phyloP scores from a whole-genome alignment of 1,140 invertebrate genomes.

The Sarcophaga peregrina region DNA sequence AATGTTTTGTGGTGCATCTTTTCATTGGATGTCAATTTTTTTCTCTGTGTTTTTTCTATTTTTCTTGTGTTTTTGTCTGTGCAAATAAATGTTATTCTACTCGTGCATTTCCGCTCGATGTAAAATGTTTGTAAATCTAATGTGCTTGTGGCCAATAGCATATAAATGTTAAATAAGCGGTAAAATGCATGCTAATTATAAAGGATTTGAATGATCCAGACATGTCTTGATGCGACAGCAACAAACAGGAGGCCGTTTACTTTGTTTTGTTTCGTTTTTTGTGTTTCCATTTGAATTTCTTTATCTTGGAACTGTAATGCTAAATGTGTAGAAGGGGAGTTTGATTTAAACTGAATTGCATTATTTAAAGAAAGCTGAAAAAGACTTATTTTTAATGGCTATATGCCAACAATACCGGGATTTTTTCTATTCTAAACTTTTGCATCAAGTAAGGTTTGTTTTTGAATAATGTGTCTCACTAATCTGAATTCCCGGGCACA shows the following conservation, averaged over 20 bases:
- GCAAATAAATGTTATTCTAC: conserved; percentile 24
- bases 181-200: conserved; percentile 36
- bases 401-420: too few species aligned
- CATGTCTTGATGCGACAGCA: background rate
- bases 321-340: too few species aligned
- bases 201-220: conserved; percentile 26
- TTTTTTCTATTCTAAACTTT: too few species aligned
- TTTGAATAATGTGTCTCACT: too few species aligned
- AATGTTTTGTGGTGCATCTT: conserved; percentile 27
- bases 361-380: too few species aligned
- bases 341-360: too few species aligned
- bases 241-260: background rate
- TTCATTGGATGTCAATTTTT: background rate
- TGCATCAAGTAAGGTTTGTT: too few species aligned
- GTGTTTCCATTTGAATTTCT: conserved; percentile 5
- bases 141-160: background rate
- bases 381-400: too few species aligned
- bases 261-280: background rate
- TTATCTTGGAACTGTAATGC: too few species aligned
- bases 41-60: background rate
- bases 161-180: conserved; percentile 22
- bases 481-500: too few species aligned
- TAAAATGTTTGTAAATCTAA: conserved; percentile 13
- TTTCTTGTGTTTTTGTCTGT: background rate
- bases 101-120: conserved; percentile 39